Conservation (phyloP, 2,113 vertebrate species). For the Ictalurus furcatus region DNA sequence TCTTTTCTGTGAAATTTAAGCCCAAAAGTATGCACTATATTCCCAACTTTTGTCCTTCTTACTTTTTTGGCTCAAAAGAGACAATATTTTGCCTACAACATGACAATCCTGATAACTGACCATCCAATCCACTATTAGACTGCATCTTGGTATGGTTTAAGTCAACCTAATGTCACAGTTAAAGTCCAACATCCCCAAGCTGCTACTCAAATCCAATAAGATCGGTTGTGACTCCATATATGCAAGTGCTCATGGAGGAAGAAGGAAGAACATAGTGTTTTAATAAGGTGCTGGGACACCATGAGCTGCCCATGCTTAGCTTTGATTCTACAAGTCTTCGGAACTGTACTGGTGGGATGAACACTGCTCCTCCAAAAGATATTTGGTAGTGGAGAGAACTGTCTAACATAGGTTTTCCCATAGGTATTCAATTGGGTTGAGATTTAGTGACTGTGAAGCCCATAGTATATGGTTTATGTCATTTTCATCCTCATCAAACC, state of each 20-base stretch:
- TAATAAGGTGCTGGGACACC: no score
- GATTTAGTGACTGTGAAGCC: not conserved
- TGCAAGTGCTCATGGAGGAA: not conserved
- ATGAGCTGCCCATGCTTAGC: not conserved
- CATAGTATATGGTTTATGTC: not conserved
- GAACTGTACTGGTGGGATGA: not conserved
- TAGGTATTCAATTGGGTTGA: not conserved
- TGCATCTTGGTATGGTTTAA: not conserved
- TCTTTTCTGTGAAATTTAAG: no score
- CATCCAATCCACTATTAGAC: not conserved
- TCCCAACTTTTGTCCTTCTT: not conserved
- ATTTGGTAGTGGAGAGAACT: not conserved
- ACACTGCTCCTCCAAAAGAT: not conserved
- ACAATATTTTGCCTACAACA: not conserved
- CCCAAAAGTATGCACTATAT: not conserved
- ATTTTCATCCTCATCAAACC: not conserved
- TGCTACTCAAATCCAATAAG: not conserved
- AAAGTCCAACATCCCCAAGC: no score
- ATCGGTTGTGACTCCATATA: not conserved
- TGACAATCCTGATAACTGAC: not conserved
- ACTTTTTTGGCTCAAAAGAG: not conserved
- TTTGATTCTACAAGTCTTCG: no score
- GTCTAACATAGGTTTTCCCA: not conserved
- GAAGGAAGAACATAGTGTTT: not conserved
- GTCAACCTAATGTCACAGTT: not conserved